Evolutionary conservation across 1,140 invertebrate species (phyloP).

Genomic region (Ooceraea biroi): DNA sequence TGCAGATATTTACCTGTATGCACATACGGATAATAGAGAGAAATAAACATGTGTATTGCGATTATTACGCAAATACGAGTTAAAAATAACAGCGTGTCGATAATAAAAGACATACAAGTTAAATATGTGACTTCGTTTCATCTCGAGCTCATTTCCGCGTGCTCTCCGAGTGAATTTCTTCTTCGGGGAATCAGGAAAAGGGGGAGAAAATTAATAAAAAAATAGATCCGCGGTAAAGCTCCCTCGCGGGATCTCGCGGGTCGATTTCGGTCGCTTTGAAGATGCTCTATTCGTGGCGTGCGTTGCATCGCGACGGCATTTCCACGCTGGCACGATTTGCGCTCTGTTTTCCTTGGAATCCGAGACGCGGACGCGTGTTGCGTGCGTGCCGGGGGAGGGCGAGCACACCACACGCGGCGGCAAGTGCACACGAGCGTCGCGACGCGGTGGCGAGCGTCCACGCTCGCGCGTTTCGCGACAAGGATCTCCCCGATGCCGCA

Average conservation of each 20-base stretch:
- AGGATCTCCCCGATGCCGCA: slow-evolving; percentile 68
- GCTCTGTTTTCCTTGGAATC: slow-evolving; percentile 73
- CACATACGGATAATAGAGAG: not conserved
- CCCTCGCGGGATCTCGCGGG: not conserved
- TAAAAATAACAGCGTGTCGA: too few species aligned
- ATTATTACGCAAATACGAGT: too few species aligned
- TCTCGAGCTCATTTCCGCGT: too few species aligned
- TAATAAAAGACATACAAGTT: too few species aligned
- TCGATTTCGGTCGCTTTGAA: slow-evolving; percentile 4
- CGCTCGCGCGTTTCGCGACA: slow-evolving; percentile 58
- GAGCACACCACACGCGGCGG: slow-evolving; percentile 24
- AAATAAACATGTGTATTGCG: not conserved
- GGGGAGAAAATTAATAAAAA: not conserved
- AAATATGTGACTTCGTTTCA: too few species aligned
- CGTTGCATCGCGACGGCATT: slow-evolving; percentile 9
- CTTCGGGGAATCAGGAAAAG: too few species aligned
- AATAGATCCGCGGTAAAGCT: too few species aligned
- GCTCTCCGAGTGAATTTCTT: too few species aligned
- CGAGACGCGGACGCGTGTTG: slow-evolving; percentile 59
- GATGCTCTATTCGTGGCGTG: slow-evolving; percentile 60
- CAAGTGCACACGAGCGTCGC: slow-evolving; percentile 12
- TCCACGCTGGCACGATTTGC: slow-evolving; percentile 66
- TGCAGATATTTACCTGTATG: not conserved
- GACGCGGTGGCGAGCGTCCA: slow-evolving; percentile 32
- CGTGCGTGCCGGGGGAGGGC: slow-evolving; percentile 9